These are phyloP conservation scores for Scaptomyza reducta DNA, from an alignment of 2,888 invertebrate species.

Conservation along the genomic window DNA sequence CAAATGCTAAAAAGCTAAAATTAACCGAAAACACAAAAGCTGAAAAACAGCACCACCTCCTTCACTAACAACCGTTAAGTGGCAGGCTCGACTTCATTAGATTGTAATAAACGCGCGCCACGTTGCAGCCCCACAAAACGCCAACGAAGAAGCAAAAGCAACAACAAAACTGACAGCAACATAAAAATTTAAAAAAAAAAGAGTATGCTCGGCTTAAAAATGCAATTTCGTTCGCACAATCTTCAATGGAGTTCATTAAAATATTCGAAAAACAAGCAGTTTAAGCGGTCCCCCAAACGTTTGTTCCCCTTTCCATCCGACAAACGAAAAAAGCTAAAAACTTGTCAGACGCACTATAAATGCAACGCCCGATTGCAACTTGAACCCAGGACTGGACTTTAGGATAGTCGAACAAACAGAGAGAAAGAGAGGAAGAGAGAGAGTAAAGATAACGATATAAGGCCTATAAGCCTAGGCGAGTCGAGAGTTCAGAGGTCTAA, in stretches of 20 bases:
- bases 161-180: slow-evolving; percentile 66
- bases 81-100: slow-evolving; percentile 79
- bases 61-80: slow-evolving; percentile 68
- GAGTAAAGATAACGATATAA: slow-evolving; percentile 7
- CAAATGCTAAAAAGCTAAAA: slow-evolving; percentile 28
- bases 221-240: slow-evolving; percentile 79
- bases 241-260: slow-evolving; percentile 80
- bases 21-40: slow-evolving; percentile 15
- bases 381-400: slow-evolving; percentile 17
- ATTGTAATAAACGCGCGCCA: slow-evolving; percentile 76
- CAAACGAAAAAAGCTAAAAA: slow-evolving; percentile 22
- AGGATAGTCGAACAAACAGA: slow-evolving; percentile 9
- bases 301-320: background rate
- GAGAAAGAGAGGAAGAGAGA: slow-evolving; percentile 9
- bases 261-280: slow-evolving; percentile 78
- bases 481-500: slow-evolving; percentile 81
- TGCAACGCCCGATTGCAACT: slow-evolving; percentile 25
- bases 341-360: slow-evolving; percentile 66
- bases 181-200: slow-evolving; percentile 68
- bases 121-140: slow-evolving; percentile 66
- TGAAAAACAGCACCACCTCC: slow-evolving; percentile 39
- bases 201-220: slow-evolving; percentile 72
- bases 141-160: background rate
- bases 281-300: slow-evolving; percentile 43
- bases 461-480: slow-evolving; percentile 41